A percentile compares a stretch with the other conserved stretches of the same genome.
Conservation (phyloP, 2,888 invertebrate genomes). For the Zeuzera pyrina region DNA sequence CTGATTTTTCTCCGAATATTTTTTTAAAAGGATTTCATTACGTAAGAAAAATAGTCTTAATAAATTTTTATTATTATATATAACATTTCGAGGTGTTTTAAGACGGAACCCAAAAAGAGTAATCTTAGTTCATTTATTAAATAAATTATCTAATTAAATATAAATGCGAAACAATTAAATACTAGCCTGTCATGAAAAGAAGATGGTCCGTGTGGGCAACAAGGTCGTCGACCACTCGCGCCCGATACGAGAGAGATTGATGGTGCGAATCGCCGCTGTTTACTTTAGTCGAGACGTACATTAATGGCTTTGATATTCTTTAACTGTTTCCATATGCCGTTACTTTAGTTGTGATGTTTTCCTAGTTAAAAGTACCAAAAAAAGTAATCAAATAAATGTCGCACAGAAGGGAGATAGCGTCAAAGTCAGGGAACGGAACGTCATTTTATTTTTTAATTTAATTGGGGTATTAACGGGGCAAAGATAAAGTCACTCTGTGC, state of each 20-base stretch:
- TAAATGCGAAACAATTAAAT: constrained; percentile 15
- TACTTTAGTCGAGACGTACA: constrained; percentile 11
- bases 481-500: constrained; percentile 59
- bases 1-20: too few species aligned
- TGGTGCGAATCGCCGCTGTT: constrained; percentile 23
- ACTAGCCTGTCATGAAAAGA: constrained; percentile 25
- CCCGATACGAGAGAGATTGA: constrained; percentile 23
- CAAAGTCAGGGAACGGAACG: constrained; percentile 36
- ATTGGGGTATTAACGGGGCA: constrained; percentile 66
- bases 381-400: constrained; percentile 15
- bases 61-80: too few species aligned
- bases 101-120: too few species aligned
- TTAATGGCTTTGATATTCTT: constrained; percentile 10
- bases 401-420: constrained; percentile 15
- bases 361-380: constrained; percentile 16
- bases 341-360: constrained; percentile 8
- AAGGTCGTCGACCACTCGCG: constrained; percentile 30
- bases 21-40: too few species aligned
- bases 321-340: too few species aligned
- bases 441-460: constrained; percentile 60
- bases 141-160: not conserved
- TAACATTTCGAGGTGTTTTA: too few species aligned
- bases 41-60: too few species aligned
- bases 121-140: too few species aligned
- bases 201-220: constrained; percentile 36